Evolutionary conservation across 2,888 invertebrate species (phyloP).

Genomic region (Phaedon cochleariae): DNA sequence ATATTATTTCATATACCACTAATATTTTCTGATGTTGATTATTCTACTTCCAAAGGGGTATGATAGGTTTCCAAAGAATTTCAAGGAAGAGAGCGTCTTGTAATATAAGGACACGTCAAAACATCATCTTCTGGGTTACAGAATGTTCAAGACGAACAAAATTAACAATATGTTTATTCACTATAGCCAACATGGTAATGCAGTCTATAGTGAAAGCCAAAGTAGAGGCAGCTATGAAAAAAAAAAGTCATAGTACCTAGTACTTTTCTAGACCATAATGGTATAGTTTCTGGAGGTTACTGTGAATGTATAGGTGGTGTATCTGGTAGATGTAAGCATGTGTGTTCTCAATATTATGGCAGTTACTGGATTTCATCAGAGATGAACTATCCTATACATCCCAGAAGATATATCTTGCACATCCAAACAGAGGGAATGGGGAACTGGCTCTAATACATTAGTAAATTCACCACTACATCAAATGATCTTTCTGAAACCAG

Average conservation of each 20-base stretch:
- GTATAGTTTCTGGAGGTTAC: neutral
- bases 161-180: neutral
- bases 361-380: constrained; percentile 3
- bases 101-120: neutral
- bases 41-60: too few species aligned
- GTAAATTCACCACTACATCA: neutral
- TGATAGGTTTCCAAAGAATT: too few species aligned
- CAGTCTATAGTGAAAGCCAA: neutral
- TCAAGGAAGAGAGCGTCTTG: constrained; percentile 5
- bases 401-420: too few species aligned
- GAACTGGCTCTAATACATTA: too few species aligned
- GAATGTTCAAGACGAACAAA: constrained; percentile 2
- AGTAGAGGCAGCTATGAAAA: constrained; percentile 2
- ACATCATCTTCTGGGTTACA: neutral
- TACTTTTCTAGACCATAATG: neutral
- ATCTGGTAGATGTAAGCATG: constrained; percentile 2
- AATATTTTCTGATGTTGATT: too few species aligned
- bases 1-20: too few species aligned
- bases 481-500: constrained; percentile 1
- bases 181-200: neutral
- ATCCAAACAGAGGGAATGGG: too few species aligned
- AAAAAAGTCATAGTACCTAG: neutral
- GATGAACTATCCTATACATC: constrained; percentile 3
- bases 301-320: neutral
- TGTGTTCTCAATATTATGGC: neutral